phyloP scores from a whole-genome alignment of 2,113 vertebrate genomes.

The Gila orcuttii region DNA sequence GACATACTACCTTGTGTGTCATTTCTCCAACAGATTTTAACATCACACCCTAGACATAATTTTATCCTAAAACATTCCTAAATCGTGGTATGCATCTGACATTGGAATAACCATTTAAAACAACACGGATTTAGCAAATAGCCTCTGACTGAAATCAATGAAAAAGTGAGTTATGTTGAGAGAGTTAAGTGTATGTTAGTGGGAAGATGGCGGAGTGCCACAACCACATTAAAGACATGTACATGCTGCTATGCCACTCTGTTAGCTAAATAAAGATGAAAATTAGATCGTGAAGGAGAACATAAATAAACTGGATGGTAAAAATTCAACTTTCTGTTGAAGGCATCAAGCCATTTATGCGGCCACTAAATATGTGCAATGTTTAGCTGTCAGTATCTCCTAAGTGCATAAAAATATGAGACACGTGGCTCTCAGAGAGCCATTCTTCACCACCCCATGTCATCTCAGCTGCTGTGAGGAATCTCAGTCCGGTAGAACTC shows the following conservation, averaged over 20 bases:
- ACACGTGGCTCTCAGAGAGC: neutral
- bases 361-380: neutral
- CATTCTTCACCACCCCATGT: constrained; percentile 36
- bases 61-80: neutral
- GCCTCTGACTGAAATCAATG: neutral
- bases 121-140: neutral
- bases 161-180: neutral
- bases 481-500: neutral
- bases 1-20: neutral
- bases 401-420: neutral
- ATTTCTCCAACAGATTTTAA: neutral
- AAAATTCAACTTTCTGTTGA: neutral
- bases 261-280: constrained; percentile 28
- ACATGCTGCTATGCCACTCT: constrained; percentile 8
- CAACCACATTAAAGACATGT: constrained; percentile 1
- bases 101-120: neutral
- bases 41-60: neutral
- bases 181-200: constrained; percentile 15
- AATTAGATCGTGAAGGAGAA: constrained; percentile 24
- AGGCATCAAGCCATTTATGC: neutral
- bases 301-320: constrained; percentile 17
- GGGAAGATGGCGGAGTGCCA: constrained; percentile 40
- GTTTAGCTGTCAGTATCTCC: neutral
- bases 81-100: neutral
- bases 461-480: constrained; percentile 20